phyloP scores from a whole-genome alignment of 2,797 vertebrate species.

The Amphiprion clarkii region DNA sequence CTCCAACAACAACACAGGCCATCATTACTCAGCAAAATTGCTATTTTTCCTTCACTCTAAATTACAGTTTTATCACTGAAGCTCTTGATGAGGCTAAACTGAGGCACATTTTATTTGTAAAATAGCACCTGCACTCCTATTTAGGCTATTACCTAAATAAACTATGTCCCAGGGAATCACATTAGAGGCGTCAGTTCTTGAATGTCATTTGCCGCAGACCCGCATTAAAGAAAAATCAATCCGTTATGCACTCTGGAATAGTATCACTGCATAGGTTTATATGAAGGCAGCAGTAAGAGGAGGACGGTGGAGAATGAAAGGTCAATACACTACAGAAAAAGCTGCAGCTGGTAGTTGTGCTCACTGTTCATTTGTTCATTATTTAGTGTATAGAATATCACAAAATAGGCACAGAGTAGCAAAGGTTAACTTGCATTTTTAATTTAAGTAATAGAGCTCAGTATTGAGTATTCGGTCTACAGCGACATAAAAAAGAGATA shows the following conservation, averaged over 20 bases:
- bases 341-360: slow-evolving; percentile 10
- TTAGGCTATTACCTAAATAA: slow-evolving; percentile 51
- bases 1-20: not conserved
- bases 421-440: slow-evolving; percentile 3
- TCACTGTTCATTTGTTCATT: slow-evolving; percentile 11
- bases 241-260: slow-evolving; percentile 42
- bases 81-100: slow-evolving; percentile 35
- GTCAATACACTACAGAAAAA: slow-evolving; percentile 25
- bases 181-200: slow-evolving; percentile 51
- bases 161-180: slow-evolving; percentile 30
- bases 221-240: slow-evolving; percentile 59
- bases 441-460: not conserved
- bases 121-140: slow-evolving; percentile 40
- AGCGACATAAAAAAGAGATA: not conserved
- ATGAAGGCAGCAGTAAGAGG: slow-evolving; percentile 18
- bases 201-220: slow-evolving; percentile 56
- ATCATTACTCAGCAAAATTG: slow-evolving; percentile 27
- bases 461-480: not conserved
- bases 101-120: slow-evolving; percentile 46
- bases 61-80: slow-evolving; percentile 40
- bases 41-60: slow-evolving; percentile 28
- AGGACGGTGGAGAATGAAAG: slow-evolving; percentile 36
- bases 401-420: not conserved
- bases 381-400: not conserved
- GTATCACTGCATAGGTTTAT: slow-evolving; percentile 31